Percentiles rank a stretch among this genome's conserved stretches.
phyloP scores from a whole-genome alignment of 2,113 vertebrate species.

The Electrona antarctica region DNA sequence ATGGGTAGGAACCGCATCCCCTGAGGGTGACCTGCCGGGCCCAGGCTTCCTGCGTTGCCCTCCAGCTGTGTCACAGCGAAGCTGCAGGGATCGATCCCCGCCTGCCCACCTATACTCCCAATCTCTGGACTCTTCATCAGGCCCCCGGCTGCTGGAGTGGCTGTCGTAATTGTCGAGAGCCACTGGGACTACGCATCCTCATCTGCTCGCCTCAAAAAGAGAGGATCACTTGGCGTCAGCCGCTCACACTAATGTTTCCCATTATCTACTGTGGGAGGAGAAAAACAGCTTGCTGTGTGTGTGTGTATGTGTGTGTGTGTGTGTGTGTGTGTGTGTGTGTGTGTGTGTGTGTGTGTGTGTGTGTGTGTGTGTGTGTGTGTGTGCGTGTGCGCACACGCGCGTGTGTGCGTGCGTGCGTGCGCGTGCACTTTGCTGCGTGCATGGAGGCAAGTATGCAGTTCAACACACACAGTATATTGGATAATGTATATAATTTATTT shows the following conservation, averaged over 20 bases:
- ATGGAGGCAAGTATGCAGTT: no score
- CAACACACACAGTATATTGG: no score
- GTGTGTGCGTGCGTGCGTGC: not conserved
- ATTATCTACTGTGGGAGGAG: conserved; percentile 67
- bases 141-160: conserved; percentile 41
- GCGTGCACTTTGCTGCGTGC: no score
- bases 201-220: conserved; percentile 50
- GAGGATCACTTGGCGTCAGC: conserved; percentile 62
- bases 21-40: conserved; percentile 23
- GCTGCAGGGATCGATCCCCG: conserved; percentile 57
- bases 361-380: not conserved
- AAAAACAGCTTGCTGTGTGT: conserved; percentile 54
- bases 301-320: conserved; percentile 5
- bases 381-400: not conserved
- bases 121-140: conserved; percentile 67
- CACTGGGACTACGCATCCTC: conserved; percentile 72
- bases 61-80: conserved; percentile 50
- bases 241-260: conserved; percentile 73
- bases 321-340: conserved; percentile 21
- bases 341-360: conserved; percentile 23
- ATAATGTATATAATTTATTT: no score
- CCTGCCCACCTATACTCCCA: conserved; percentile 41
- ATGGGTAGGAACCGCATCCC: conserved; percentile 20
- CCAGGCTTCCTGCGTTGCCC: conserved; percentile 46
- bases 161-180: conserved; percentile 72